These are phyloP conservation scores for Parazoanthus atlanticus DNA, from an alignment of 92 coral and sea anemone species.

Conservation along the genomic window DNA sequence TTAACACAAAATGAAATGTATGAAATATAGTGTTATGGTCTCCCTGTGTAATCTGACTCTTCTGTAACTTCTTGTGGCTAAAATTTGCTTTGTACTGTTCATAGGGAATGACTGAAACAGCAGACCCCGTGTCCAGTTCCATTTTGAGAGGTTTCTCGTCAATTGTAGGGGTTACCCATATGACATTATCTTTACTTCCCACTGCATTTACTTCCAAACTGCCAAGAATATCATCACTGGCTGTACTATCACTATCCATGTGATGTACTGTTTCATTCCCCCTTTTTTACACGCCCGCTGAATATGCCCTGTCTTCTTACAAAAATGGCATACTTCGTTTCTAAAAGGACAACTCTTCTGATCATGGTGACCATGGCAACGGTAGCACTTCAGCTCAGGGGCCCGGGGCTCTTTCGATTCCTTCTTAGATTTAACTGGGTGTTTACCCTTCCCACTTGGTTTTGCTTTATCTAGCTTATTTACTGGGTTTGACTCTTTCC, in stretches of 20 bases:
- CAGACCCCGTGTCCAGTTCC: slow-evolving; percentile 62
- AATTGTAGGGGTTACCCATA: slow-evolving; percentile 21
- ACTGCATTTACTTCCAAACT: too few relatives aligned
- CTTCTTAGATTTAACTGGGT: slow-evolving; percentile 34
- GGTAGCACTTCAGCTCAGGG: slow-evolving; percentile 36
- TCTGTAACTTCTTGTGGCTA: slow-evolving; percentile 33
- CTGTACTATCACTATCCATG: too few relatives aligned
- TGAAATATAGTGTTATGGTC: too few relatives aligned
- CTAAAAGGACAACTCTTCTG: slow-evolving; percentile 21
- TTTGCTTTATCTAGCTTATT: slow-evolving; percentile 30
- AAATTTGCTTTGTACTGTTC: slow-evolving; percentile 19
- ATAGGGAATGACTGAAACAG: slow-evolving; percentile 32
- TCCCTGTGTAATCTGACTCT: slow-evolving; percentile 18
- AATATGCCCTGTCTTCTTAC: slow-evolving; percentile 55
- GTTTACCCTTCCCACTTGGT: slow-evolving; percentile 37
- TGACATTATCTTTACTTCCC: background rate
- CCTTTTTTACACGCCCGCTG: slow-evolving; percentile 39
- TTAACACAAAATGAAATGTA: too few relatives aligned
- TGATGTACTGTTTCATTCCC: slow-evolving; percentile 34
- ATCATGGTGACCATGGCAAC: slow-evolving; percentile 21
- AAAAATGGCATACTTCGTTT: slow-evolving; percentile 37
- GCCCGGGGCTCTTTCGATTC: slow-evolving; percentile 30
- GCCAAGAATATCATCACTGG: too few relatives aligned
- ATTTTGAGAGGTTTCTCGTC: slow-evolving; percentile 43
- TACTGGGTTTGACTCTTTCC: slow-evolving; percentile 25